These are phyloP conservation scores for Scomber scombrus DNA, from an alignment of 2,113 vertebrate species.

Conservation along the genomic window DNA sequence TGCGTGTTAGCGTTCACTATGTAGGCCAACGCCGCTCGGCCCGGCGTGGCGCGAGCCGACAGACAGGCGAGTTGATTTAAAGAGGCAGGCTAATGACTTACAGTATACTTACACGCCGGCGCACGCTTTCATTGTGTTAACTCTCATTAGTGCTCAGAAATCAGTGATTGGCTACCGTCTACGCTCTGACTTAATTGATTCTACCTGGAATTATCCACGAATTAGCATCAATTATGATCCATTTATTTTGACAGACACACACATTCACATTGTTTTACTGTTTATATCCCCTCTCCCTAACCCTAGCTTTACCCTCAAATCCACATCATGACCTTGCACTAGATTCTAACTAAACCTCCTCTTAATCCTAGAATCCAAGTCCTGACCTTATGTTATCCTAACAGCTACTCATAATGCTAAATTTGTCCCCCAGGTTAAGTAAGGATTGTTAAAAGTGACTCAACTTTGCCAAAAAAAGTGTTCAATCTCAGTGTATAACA, in stretches of 20 bases:
- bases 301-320: neutral
- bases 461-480: conserved; percentile 5
- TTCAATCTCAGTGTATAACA: neutral
- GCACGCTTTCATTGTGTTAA: neutral
- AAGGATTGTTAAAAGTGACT: neutral
- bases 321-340: conserved; percentile 3
- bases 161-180: conserved; percentile 13
- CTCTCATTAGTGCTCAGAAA: conserved; percentile 45
- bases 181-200: conserved; percentile 55
- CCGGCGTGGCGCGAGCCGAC: neutral
- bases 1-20: conserved; percentile 21
- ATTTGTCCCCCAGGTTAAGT: neutral
- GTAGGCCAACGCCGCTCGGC: conserved; percentile 33
- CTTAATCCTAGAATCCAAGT: neutral
- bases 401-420: neutral
- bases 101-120: conserved; percentile 3
- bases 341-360: neutral
- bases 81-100: conserved; percentile 38
- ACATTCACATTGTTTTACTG: conserved; percentile 10
- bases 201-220: conserved; percentile 54
- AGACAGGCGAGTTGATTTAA: conserved; percentile 34
- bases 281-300: conserved; percentile 1
- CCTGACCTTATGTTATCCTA: neutral
- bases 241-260: conserved; percentile 21
- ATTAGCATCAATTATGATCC: conserved; percentile 48